phyloP scores from a whole-genome alignment of 2,113 vertebrate genomes.

The Coryphaenoides rupestris region DNA sequence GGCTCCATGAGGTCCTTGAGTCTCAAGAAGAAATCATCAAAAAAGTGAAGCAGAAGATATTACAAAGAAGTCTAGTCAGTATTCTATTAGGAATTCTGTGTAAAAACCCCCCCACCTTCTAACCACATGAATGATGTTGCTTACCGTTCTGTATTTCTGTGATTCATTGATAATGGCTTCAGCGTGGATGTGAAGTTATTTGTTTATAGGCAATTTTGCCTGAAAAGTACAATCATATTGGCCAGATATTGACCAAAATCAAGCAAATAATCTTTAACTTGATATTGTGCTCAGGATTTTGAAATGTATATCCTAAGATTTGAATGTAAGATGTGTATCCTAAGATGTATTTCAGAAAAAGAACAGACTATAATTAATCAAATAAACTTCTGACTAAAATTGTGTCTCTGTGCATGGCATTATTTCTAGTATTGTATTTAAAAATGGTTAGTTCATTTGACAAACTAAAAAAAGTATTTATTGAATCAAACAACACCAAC shows the following conservation, averaged over 20 bases:
- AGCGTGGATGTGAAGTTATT: conserved; percentile 59
- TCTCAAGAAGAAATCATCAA: conserved; percentile 70
- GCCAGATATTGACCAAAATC: conserved; percentile 69
- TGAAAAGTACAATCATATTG: conserved; percentile 68
- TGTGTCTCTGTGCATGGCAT: not conserved
- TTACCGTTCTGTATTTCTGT: conserved; percentile 68
- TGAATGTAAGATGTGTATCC: conserved; percentile 20
- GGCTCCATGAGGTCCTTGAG: conserved; percentile 76
- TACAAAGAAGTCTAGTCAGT: conserved; percentile 21
- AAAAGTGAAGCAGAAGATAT: conserved; percentile 62
- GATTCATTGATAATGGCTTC: conserved; percentile 57
- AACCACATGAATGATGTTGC: conserved; percentile 45
- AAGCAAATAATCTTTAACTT: conserved; percentile 69
- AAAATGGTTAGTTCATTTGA: not conserved
- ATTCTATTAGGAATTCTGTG: conserved; percentile 24
- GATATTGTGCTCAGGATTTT: conserved; percentile 75
- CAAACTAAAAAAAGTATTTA: conserved; percentile 43
- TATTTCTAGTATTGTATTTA: not conserved
- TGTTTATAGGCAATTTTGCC: conserved; percentile 56
- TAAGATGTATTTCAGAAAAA: conserved; percentile 43
- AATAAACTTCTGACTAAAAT: conserved; percentile 31
- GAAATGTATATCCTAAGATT: conserved; percentile 55
- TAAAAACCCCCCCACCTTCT: conserved; percentile 17
- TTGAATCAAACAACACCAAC: conserved; percentile 32
- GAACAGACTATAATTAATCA: conserved; percentile 59